Conservation (phyloP, 2,888 invertebrate species). For the Perdita meconis region DNA sequence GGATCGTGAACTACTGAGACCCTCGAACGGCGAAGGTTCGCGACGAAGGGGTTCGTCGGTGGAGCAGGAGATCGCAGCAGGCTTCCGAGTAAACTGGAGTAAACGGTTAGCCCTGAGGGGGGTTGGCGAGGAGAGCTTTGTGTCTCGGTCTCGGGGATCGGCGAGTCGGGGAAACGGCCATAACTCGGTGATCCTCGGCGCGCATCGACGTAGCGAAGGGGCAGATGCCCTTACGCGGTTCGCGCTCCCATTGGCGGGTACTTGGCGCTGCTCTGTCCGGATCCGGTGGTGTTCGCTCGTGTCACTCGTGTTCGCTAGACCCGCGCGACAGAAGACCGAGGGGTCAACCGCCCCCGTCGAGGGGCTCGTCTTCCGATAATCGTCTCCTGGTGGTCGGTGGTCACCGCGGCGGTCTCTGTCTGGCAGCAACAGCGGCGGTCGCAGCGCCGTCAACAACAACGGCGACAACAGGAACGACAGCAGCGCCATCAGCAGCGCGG, state of each 20-base stretch:
- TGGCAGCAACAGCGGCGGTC: conserved; percentile 26
- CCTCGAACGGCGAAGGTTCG: too few relatives aligned
- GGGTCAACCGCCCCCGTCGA: conserved; percentile 44
- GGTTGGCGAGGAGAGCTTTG: too few relatives aligned
- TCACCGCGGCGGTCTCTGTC: conserved; percentile 38
- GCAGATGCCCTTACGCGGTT: conserved; percentile 66
- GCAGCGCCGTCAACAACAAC: conserved; percentile 65
- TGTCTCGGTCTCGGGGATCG: conserved; percentile 12
- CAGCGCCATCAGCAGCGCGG: conserved; percentile 69
- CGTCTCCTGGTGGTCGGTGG: conserved; percentile 8
- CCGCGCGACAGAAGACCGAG: conserved; percentile 37
- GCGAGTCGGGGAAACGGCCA: conserved; percentile 43
- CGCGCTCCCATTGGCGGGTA: conserved; percentile 54
- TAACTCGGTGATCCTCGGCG: conserved; percentile 54
- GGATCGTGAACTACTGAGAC: not conserved
- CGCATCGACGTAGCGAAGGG: conserved; percentile 54
- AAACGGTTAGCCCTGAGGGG: too few relatives aligned
- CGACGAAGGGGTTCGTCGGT: not conserved
- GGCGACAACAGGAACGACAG: conserved; percentile 49
- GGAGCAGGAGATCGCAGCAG: not conserved
- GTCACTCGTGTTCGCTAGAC: conserved; percentile 1
- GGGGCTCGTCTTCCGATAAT: conserved; percentile 32
- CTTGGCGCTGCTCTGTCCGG: conserved; percentile 51
- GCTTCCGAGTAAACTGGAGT: conserved; percentile 3
- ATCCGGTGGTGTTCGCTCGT: conserved; percentile 29